Evolutionary conservation across 2,888 invertebrate genomes (phyloP).

Genomic region (Apamea monoglypha): DNA sequence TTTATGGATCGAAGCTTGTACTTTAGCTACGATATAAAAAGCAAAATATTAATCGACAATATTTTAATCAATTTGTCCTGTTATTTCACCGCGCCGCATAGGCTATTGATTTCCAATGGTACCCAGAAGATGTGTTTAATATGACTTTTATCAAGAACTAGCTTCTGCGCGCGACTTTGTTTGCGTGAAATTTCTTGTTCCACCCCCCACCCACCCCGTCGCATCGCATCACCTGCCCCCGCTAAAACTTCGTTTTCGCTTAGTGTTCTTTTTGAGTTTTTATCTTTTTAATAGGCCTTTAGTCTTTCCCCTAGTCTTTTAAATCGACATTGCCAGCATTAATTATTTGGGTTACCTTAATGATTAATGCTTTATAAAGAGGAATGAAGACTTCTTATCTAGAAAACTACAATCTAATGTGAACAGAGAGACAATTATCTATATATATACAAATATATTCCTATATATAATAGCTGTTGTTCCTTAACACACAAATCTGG

Average conservation of each 20-base stretch:
- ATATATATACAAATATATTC: not conserved
- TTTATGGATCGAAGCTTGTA: too few species aligned
- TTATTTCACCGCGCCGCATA: not conserved
- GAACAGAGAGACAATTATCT: not conserved
- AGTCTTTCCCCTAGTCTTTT: too few species aligned
- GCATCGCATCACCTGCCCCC: too few species aligned
- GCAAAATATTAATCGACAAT: too few species aligned
- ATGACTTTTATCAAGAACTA: not conserved
- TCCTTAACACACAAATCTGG: conserved; percentile 18
- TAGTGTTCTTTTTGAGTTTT: too few species aligned
- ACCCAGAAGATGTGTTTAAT: not conserved
- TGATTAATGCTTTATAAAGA: not conserved
- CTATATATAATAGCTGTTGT: conserved; percentile 8
- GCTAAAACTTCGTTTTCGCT: too few species aligned
- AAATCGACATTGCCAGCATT: too few species aligned
- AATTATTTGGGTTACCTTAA: too few species aligned
- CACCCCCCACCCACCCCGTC: too few species aligned
- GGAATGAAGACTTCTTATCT: not conserved
- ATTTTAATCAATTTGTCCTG: not conserved
- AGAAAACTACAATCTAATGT: conserved; percentile 4
- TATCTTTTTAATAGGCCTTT: too few species aligned
- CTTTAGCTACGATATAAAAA: not conserved
- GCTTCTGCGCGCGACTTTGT: too few species aligned
- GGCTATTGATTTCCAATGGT: not conserved
- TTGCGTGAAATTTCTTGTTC: too few species aligned